Conservation (phyloP, 2,113 vertebrate genomes). For the Glaucidium brasilianum region DNA sequence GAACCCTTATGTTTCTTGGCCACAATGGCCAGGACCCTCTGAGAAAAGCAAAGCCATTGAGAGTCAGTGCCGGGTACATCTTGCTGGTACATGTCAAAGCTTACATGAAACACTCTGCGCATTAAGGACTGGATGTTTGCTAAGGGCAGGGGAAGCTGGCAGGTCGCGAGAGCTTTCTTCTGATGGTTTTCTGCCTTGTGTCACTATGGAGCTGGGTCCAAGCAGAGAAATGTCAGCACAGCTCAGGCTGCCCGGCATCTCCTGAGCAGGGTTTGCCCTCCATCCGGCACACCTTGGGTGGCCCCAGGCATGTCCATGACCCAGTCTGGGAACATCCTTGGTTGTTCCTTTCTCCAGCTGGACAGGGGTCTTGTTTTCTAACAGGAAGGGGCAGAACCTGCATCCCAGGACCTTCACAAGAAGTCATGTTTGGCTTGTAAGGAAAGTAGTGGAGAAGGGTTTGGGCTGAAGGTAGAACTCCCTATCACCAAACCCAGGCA, state of each 20-base stretch:
- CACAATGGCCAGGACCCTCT: neutral
- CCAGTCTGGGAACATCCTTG: neutral
- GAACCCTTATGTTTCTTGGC: slow-evolving; percentile 43
- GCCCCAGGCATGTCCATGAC: neutral
- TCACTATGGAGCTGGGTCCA: neutral
- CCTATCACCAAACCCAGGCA: neutral
- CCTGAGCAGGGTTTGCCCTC: neutral
- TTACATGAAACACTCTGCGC: neutral
- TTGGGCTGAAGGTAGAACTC: neutral
- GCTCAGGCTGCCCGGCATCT: neutral
- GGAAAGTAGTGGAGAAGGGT: neutral
- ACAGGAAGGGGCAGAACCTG: neutral
- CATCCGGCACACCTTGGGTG: neutral
- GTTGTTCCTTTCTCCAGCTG: neutral
- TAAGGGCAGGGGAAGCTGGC: slow-evolving; percentile 17
- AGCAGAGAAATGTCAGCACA: neutral
- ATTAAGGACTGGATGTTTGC: neutral
- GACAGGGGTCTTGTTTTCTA: neutral
- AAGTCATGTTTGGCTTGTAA: neutral
- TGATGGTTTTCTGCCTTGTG: neutral
- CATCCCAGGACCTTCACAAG: neutral
- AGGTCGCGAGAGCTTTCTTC: neutral
- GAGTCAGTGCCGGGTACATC: neutral
- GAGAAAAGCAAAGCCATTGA: neutral
- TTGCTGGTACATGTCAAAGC: neutral